Evolutionary conservation across 2,888 invertebrate genomes (phyloP), one percentile per base, ranked within the genome.

Genomic region (Ophioninae sp.): DNA sequence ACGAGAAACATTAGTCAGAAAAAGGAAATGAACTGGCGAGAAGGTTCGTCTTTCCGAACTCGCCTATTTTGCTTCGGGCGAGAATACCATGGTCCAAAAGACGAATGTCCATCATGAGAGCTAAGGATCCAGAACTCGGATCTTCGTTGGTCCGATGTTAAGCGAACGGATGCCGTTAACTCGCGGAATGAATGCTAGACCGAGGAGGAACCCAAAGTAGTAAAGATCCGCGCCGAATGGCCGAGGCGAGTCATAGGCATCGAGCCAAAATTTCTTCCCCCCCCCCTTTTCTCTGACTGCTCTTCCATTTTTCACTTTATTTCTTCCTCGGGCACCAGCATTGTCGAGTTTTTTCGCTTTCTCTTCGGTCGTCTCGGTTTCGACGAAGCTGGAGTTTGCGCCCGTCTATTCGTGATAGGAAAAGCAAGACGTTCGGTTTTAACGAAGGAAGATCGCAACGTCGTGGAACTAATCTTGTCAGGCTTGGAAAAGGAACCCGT

Each of bases 111-210:
- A 68, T 82, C 73, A 61, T 37, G 68, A 68, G 77, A 79, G 56
- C 67, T 67, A 65, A 70, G 79, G 75, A 76, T 83, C 73, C 67
- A 79, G 75, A 72, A 79, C 79, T 75, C 67, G 65, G 70, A 44
- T 76, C 62, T 79, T 44, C 30, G 56, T 61, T 67, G 41, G 7
- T 41, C 50, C 59, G 13, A 59, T 57, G 68, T 37, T 39, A 44
- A 65, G 79, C 76, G 50, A 68, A 77, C 62, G 50, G 81, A 77
- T 50, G 73, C 79, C 59, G 69, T 76, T 76, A 76, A 79, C 76
- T 72, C 79, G 79, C 10, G 72, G 61, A 83, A 79, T 72, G 79
- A 76, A 70, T 72, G 82, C 70, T 76, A 75, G 75, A 75, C 78
- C 37, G 62, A 68, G 74, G 76, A 56, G 72, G 67, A 72, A 79